These are phyloP conservation scores for Spicauda simplicius DNA, from an alignment of 2,888 invertebrate genomes.

Conservation along the genomic window DNA sequence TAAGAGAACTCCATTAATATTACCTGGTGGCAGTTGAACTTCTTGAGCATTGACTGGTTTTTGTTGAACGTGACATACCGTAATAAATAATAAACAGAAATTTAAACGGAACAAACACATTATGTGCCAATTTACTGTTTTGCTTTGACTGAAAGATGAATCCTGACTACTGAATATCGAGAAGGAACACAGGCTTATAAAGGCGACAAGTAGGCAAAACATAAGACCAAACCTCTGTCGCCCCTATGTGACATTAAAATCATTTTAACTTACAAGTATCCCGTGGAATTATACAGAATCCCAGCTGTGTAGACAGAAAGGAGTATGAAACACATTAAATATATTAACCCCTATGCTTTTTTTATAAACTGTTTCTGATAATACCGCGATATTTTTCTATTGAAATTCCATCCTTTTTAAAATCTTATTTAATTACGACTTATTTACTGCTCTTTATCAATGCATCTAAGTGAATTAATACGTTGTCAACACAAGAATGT, in stretches of 20 bases:
- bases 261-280: constrained; percentile 57
- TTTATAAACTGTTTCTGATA: too few species aligned
- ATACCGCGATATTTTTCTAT: too few species aligned
- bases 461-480: too few species aligned
- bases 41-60: constrained; percentile 62
- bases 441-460: too few species aligned
- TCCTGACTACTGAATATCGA: not conserved
- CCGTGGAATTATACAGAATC: constrained; percentile 45
- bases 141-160: constrained; percentile 5
- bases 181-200: constrained; percentile 40
- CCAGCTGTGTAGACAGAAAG: constrained; percentile 48
- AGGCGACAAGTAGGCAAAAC: constrained; percentile 37
- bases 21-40: constrained; percentile 65
- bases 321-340: not conserved
- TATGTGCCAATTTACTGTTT: not conserved
- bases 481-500: too few species aligned
- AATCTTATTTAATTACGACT: too few species aligned
- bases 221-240: constrained; percentile 41
- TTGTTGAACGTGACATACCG: constrained; percentile 54
- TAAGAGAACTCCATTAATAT: too few species aligned
- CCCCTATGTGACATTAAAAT: constrained; percentile 51
- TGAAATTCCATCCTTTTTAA: too few species aligned
- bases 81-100: constrained; percentile 51
- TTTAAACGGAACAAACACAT: constrained; percentile 38
- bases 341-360: too few species aligned